phyloP scores from a whole-genome alignment of 2,888 invertebrate genomes.

The Hymenopus coronatus region DNA sequence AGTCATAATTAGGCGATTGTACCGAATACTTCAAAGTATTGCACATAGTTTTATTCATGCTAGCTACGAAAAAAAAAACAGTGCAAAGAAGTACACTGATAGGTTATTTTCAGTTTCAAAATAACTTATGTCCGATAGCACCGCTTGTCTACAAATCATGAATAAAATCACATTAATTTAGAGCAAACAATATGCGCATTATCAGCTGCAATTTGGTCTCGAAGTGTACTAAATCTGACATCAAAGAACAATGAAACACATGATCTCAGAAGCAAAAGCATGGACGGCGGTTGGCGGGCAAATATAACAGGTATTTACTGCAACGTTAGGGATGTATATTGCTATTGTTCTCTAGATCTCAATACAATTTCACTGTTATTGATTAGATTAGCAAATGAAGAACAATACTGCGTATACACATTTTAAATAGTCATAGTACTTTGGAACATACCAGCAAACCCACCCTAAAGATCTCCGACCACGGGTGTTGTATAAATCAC shows the following conservation, averaged over 20 bases:
- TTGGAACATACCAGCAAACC: slow-evolving; percentile 2
- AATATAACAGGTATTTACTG: slow-evolving; percentile 13
- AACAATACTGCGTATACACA: background rate
- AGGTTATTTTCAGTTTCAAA: background rate
- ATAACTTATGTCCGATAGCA: background rate
- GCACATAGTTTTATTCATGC: background rate
- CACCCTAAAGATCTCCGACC: slow-evolving; percentile 7
- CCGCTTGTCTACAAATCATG: background rate
- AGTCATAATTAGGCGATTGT: slow-evolving; percentile 14
- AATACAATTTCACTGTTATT: background rate
- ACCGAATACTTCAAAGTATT: background rate
- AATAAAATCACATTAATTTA: background rate
- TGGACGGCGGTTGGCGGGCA: slow-evolving; percentile 36
- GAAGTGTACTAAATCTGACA: background rate
- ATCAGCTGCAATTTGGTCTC: background rate
- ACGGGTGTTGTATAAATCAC: slow-evolving; percentile 3
- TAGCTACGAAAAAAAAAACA: background rate
- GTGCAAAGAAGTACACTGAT: background rate
- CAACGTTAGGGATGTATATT: background rate
- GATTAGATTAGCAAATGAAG: background rate
- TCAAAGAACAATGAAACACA: slow-evolving; percentile 34
- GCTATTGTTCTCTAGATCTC: background rate
- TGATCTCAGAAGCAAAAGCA: slow-evolving; percentile 27
- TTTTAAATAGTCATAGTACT: background rate
- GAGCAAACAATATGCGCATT: background rate